Evolutionary conservation across 64 coral and sea anemone genomes (phyloP).

Genomic region (Actinia tenebrosa): DNA sequence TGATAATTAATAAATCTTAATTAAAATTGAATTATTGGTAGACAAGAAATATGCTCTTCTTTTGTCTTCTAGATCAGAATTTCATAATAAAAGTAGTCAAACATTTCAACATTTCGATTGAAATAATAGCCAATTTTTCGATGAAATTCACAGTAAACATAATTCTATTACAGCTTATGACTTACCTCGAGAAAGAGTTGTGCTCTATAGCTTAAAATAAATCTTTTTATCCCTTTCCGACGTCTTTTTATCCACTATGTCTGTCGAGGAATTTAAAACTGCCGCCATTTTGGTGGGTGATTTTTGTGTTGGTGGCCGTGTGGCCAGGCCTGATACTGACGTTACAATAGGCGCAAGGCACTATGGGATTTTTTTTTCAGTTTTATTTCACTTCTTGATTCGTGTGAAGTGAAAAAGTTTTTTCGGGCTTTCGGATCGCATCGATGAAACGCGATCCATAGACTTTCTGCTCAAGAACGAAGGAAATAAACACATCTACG

Average conservation of each 20-base stretch:
- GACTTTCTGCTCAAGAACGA: too few relatives aligned
- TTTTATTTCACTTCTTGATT: neutral
- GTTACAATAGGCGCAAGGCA: neutral
- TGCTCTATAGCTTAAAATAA: neutral
- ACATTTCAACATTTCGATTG: too few relatives aligned
- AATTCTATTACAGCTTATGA: neutral
- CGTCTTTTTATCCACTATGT: neutral
- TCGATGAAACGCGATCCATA: too few relatives aligned
- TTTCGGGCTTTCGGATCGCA: neutral
- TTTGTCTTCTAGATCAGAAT: too few relatives aligned
- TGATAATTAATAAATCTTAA: too few relatives aligned
- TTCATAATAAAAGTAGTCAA: too few relatives aligned
- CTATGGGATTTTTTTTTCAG: neutral
- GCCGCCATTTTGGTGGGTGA: neutral
- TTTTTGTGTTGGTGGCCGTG: neutral
- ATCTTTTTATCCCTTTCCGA: neutral
- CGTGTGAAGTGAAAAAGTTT: neutral
- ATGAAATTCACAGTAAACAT: too few relatives aligned
- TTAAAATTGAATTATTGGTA: too few relatives aligned
- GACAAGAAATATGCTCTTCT: too few relatives aligned
- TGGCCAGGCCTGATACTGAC: neutral
- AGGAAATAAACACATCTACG: too few relatives aligned
- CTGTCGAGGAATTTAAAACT: neutral
- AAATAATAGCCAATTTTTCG: too few relatives aligned
- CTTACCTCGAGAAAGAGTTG: neutral